A percentile compares a stretch with the other conserved stretches of the same genome.
These are phyloP conservation scores for Drosophila rubida DNA, from an alignment of 2,888 invertebrate species.

Conservation along the genomic window DNA sequence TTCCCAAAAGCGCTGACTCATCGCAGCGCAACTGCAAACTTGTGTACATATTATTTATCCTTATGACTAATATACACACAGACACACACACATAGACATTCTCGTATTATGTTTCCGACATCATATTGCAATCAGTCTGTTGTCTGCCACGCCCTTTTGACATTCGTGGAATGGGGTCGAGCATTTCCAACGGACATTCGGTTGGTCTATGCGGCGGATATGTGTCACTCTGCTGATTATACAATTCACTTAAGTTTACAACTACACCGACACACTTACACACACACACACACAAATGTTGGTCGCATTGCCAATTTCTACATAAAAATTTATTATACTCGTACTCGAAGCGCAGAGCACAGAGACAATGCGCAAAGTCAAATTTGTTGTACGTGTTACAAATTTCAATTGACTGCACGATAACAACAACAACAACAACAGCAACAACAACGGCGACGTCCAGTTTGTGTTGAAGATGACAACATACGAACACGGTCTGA, in stretches of 20 bases:
- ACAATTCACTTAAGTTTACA: slow-evolving; percentile 62
- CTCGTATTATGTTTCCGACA: slow-evolving; percentile 54
- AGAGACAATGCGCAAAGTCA: slow-evolving; percentile 52
- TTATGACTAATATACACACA: slow-evolving; percentile 57
- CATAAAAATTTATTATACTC: slow-evolving; percentile 63
- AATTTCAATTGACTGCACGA: slow-evolving; percentile 69
- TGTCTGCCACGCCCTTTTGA: slow-evolving; percentile 42
- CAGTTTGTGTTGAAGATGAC: slow-evolving; percentile 33
- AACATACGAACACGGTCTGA: slow-evolving; percentile 19
- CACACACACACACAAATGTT: slow-evolving; percentile 17
- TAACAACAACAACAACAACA: slow-evolving; percentile 34
- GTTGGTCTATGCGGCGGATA: slow-evolving; percentile 60
- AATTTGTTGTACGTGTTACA: slow-evolving; percentile 72
- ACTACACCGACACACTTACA: neutral
- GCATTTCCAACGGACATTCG: slow-evolving; percentile 24
- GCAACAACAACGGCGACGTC: slow-evolving; percentile 22
- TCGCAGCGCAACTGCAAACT: slow-evolving; percentile 10
- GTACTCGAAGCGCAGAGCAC: slow-evolving; percentile 25
- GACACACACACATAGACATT: neutral
- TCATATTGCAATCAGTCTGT: slow-evolving; percentile 36
- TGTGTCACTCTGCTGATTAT: slow-evolving; percentile 72
- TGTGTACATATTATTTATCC: slow-evolving; percentile 56
- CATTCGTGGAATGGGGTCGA: slow-evolving; percentile 7
- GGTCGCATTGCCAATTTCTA: slow-evolving; percentile 65
- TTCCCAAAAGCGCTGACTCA: slow-evolving; percentile 48